Base-by-base conservation (phyloP, 2,113 vertebrate species). In the Serinus canaria region DNA sequence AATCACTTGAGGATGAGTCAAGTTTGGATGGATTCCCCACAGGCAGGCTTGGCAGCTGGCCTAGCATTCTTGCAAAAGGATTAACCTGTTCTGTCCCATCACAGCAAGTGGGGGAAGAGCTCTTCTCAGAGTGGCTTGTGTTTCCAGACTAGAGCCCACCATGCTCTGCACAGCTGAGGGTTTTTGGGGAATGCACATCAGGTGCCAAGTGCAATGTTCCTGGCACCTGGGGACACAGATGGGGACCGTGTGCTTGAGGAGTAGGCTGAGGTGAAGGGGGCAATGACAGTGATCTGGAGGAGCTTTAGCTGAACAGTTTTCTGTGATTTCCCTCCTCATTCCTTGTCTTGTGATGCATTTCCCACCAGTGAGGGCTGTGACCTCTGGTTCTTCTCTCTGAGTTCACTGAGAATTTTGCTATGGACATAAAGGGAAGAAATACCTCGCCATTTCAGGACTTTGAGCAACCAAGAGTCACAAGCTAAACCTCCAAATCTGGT, bases 11-110 rank as follows among this genome's bases (percentile, higher is more conserved):
- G 44, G 89, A 73, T 94, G 80, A 91, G 47, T 89, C 77, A 67
- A 55, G 43, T 81, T 92, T 94, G 93, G 75, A 93, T 72, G 63
- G 31, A 35, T 81, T 79, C 76, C 47, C 19, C 37, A 59, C 21
- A n/a, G 37, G 30, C 74, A 85, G 47, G 25, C 31, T 67, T 87
- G 91, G 86, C 90, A 90, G 60, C 37, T 76, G 55, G 41, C 83
- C 60, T 58, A 50, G 56, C 75, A 58, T 20, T 62, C 58, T 80
- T 78, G 24, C 1, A 5, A 50, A 72, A 81, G 23, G n/a, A 87
- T 93, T 89, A 69, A 79, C 70, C 35, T 33, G 50, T 14, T 83
- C 64, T 52, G 10, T 63, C 11, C 8, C 3, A 43, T 56, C 33
- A 21, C 43, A 76, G 50, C 37, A 46, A 41, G 19, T 11, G 11